These are phyloP conservation scores for Paguma larvata DNA, from an alignment of 2,797 vertebrate species.

Conservation along the genomic window DNA sequence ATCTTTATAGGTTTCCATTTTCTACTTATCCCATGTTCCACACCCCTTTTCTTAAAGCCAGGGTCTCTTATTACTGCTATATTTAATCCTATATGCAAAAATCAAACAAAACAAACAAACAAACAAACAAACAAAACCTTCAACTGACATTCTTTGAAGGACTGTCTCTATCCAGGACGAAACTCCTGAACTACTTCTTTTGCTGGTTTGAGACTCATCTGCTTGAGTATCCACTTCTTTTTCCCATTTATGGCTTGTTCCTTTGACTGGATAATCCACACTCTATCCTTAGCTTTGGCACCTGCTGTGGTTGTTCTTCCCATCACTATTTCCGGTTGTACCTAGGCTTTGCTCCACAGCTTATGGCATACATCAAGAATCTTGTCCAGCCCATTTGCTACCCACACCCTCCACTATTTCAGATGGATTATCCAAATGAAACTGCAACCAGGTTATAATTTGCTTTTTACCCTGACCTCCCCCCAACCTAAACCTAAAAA, in stretches of 20 bases:
- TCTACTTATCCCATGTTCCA: neutral
- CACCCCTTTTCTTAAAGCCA: neutral
- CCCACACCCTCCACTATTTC: neutral
- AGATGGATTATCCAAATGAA: neutral
- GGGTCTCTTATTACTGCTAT: neutral
- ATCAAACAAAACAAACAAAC: neutral
- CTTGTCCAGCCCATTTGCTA: neutral
- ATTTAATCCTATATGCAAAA: neutral
- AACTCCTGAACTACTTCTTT: neutral
- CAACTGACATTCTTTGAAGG: neutral
- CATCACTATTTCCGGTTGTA: neutral
- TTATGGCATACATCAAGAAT: neutral
- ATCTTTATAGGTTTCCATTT: neutral
- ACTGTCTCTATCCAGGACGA: neutral
- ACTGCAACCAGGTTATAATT: neutral
- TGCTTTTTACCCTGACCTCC: neutral
- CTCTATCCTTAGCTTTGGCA: neutral
- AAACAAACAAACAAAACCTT: neutral
- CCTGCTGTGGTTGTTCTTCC: neutral
- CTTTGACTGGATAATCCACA: neutral
- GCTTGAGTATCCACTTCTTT: neutral
- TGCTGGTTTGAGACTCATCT: neutral
- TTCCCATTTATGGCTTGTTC: neutral
- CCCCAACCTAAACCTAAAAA: no score
- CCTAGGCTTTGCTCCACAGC: neutral